phyloP scores from a whole-genome alignment of 2,113 vertebrate species.

The Oreotrochilus melanogaster region DNA sequence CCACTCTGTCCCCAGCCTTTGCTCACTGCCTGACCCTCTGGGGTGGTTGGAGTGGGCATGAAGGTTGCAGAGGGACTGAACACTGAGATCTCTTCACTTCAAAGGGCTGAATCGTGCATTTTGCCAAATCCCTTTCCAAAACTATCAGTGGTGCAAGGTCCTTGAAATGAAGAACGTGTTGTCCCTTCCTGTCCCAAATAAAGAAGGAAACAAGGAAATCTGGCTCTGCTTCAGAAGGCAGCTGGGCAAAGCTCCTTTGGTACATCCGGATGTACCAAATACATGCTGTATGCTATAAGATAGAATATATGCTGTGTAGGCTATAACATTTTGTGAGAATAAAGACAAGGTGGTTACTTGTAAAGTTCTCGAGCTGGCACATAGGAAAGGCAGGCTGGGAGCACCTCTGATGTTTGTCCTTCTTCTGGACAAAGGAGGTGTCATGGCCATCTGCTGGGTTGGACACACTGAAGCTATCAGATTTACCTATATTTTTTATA shows the following conservation, averaged over 20 bases:
- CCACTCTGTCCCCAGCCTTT: too few species aligned
- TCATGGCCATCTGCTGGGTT: not conserved
- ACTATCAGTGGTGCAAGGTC: not conserved
- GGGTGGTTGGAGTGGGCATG: accelerated
- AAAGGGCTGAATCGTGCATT: too few species aligned
- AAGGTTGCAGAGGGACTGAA: not conserved
- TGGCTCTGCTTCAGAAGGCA: not conserved
- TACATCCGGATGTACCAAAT: not conserved
- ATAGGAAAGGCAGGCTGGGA: not conserved
- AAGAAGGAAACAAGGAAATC: not conserved
- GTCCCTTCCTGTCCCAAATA: not conserved
- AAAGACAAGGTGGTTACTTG: not conserved
- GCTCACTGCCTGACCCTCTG: accelerated
- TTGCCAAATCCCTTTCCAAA: not conserved
- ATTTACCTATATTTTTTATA: not conserved
- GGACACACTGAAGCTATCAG: not conserved
- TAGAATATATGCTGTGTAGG: too few species aligned
- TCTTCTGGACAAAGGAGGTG: not conserved
- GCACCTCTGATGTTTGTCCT: not conserved
- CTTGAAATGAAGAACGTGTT: not conserved
- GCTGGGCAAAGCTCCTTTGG: not conserved
- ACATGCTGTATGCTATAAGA: too few species aligned
- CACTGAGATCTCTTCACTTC: not conserved
- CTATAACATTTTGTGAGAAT: not conserved
- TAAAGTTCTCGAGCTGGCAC: not conserved